These are phyloP conservation scores for Tenthredo scrophulariae DNA, from an alignment of 2,888 invertebrate species.

Conservation along the genomic window DNA sequence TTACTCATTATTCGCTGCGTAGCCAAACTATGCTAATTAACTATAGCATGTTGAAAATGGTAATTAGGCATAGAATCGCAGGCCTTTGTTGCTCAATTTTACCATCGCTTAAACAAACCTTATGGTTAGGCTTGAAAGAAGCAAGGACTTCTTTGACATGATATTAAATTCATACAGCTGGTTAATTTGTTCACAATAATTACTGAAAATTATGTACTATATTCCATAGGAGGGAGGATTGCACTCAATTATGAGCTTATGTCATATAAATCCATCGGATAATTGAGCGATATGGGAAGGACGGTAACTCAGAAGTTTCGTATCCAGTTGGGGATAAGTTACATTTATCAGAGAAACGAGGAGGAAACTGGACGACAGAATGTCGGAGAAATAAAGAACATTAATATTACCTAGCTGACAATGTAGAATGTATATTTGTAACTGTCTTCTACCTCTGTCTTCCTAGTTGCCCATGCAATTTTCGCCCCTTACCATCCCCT, in stretches of 20 bases:
- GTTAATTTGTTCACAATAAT: not conserved
- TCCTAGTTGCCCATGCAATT: not conserved
- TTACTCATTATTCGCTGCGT: not conserved
- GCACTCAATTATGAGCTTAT: not conserved
- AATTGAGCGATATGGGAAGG: not conserved
- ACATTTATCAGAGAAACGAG: conserved; percentile 25
- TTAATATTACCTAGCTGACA: conserved; percentile 25
- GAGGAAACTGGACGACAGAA: conserved; percentile 21
- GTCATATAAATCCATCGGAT: not conserved
- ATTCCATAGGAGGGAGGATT: not conserved
- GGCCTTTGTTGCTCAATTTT: not conserved
- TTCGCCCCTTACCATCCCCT: not conserved
- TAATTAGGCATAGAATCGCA: not conserved
- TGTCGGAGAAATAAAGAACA: not conserved
- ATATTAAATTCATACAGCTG: not conserved
- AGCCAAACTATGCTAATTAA: conserved; percentile 5
- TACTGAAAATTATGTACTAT: not conserved
- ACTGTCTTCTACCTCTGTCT: not conserved
- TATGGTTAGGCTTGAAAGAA: not conserved
- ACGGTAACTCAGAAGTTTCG: not conserved
- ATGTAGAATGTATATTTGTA: conserved; percentile 11
- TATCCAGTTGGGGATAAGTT: conserved; percentile 3
- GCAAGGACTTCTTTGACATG: not conserved
- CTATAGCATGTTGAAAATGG: not conserved
- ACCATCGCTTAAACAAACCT: not conserved